These are phyloP conservation scores for Fregata magnificens DNA, from an alignment of 2,113 vertebrate species.

Conservation along the genomic window DNA sequence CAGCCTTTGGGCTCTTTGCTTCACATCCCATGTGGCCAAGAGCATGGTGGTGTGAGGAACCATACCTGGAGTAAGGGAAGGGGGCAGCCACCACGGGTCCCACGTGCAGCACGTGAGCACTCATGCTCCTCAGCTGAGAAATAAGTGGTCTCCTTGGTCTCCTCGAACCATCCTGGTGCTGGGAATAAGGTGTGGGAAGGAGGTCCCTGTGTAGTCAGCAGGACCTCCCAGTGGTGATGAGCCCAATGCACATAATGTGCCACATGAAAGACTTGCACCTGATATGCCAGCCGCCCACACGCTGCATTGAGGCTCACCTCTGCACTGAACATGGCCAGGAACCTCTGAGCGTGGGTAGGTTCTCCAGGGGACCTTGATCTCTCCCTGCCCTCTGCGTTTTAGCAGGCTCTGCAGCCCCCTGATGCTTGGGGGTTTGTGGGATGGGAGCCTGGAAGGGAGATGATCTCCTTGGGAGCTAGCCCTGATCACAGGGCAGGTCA, in stretches of 20 bases:
- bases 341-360: neutral
- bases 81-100: neutral
- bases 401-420: neutral
- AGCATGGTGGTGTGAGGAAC: neutral
- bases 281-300: rapidly evolving
- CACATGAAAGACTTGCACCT: neutral
- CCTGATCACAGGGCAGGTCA: neutral
- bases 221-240: neutral
- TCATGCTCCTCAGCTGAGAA: neutral
- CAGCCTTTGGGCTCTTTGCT: neutral
- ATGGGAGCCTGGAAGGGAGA: neutral
- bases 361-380: neutral
- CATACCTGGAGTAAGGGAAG: neutral
- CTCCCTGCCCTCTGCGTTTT: neutral
- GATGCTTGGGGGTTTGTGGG: neutral
- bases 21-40: rapidly evolving
- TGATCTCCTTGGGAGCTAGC: neutral
- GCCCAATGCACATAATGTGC: neutral
- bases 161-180: neutral
- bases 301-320: neutral
- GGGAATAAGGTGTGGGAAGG: neutral
- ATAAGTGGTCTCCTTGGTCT: neutral
- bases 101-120: rapidly evolving
- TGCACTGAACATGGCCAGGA: neutral
- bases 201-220: neutral